Percentiles rank a stretch among this genome's conserved stretches.
phyloP scores from a whole-genome alignment of 2,113 vertebrate genomes.

The Crotalus horridus region DNA sequence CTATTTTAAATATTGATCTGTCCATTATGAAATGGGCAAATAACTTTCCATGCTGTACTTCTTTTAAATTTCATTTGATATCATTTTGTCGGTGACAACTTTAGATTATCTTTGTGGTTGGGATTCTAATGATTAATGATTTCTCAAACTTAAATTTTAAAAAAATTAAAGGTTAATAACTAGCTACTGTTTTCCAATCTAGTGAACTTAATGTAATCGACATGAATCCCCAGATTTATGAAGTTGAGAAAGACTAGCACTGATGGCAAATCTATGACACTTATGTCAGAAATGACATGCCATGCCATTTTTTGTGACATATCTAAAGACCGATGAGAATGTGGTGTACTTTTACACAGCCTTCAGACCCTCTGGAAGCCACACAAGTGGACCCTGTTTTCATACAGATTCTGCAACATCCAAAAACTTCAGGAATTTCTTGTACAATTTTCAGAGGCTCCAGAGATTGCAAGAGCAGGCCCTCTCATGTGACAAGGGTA shows the following conservation, averaged over 20 bases:
- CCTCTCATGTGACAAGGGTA: too few species aligned
- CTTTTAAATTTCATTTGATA: neutral
- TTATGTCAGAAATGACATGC: too few species aligned
- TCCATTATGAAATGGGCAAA: neutral
- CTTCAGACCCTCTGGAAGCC: too few species aligned
- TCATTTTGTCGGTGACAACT: neutral
- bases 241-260: neutral
- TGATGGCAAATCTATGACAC: too few species aligned
- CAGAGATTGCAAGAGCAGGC: too few species aligned
- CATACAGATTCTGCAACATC: too few species aligned
- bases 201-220: neutral
- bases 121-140: neutral
- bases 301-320: too few species aligned
- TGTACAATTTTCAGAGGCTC: too few species aligned
- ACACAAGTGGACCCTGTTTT: too few species aligned
- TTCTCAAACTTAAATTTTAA: neutral
- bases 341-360: too few species aligned
- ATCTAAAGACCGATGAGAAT: too few species aligned
- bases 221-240: neutral
- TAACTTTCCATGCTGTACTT: neutral
- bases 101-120: neutral
- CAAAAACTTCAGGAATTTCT: too few species aligned
- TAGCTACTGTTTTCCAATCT: neutral
- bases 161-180: neutral
- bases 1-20: neutral